These are phyloP conservation scores for Melanerpes aurifrons DNA, from an alignment of 2,113 vertebrate species.

Conservation along the genomic window DNA sequence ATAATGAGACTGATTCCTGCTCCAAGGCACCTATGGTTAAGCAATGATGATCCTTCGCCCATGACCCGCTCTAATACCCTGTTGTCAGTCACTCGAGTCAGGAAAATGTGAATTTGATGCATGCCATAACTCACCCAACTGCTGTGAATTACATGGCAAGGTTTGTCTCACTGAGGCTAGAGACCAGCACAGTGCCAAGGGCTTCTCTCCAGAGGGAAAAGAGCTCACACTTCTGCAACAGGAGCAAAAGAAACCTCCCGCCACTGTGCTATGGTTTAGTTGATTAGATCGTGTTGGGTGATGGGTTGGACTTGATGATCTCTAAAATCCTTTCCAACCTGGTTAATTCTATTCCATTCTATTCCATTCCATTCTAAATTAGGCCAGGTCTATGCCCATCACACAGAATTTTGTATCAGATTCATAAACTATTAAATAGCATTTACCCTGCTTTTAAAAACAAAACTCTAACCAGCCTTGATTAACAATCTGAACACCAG, in stretches of 20 bases:
- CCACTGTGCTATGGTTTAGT: not conserved
- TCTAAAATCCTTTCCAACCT: too few species aligned
- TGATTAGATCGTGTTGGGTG: too few species aligned
- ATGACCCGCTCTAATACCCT: accelerated
- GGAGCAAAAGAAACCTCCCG: slow-evolving; percentile 7
- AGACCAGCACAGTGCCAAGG: not conserved
- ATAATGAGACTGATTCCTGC: not conserved
- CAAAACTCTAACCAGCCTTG: not conserved
- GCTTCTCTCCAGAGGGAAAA: not conserved
- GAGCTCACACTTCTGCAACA: not conserved
- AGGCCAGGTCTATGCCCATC: not conserved
- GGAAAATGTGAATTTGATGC: not conserved
- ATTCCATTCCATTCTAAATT: not conserved
- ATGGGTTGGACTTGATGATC: too few species aligned
- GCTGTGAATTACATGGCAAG: not conserved
- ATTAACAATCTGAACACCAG: not conserved
- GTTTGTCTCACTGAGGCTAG: not conserved
- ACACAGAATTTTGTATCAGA: not conserved
- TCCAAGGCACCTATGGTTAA: not conserved
- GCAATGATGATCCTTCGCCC: not conserved
- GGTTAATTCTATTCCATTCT: too few species aligned
- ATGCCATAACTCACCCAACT: not conserved
- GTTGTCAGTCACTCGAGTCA: not conserved
- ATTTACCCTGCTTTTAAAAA: not conserved
- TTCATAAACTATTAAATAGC: not conserved